These are phyloP conservation scores for Lysiphlebus fabarum DNA, from an alignment of 1,140 invertebrate genomes.

Conservation along the genomic window DNA sequence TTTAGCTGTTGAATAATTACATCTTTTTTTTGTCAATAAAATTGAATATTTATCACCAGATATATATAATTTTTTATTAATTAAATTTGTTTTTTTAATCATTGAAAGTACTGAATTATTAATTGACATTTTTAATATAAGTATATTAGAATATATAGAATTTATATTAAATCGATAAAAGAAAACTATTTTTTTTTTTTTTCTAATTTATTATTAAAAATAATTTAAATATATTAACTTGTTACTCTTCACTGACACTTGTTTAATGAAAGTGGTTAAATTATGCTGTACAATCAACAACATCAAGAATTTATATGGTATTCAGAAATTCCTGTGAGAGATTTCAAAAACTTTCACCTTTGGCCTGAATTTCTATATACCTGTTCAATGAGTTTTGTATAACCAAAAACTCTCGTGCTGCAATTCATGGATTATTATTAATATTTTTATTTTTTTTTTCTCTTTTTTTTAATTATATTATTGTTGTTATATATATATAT, in stretches of 20 bases:
- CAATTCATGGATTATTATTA: no score
- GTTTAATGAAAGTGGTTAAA: slow-evolving; percentile 3
- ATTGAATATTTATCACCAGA: slow-evolving; percentile 29
- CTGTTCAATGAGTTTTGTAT: no score
- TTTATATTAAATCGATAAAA: no score
- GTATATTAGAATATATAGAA: no score
- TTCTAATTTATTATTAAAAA: no score
- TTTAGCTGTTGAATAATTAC: slow-evolving; percentile 7
- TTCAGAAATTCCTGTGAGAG: slow-evolving; percentile 32
- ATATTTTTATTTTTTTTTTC: no score
- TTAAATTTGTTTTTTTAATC: slow-evolving; percentile 30
- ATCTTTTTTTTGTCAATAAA: slow-evolving; percentile 20
- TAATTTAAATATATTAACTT: no score
- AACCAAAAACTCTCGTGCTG: no score
- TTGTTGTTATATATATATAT: no score
- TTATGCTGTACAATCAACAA: slow-evolving; percentile 7
- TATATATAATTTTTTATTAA: slow-evolving; percentile 18
- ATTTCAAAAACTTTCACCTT: slow-evolving; percentile 53
- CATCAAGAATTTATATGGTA: slow-evolving; percentile 17
- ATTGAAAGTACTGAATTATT: slow-evolving; percentile 35
- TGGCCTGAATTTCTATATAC: slow-evolving; percentile 49
- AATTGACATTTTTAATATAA: slow-evolving; percentile 41
- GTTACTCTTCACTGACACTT: background rate
- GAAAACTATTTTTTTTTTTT: no score
- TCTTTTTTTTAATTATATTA: no score